A percentile compares a stretch with the other conserved stretches of the same genome.
These are phyloP conservation scores for Eupithecia exiguata DNA, from an alignment of 2,888 invertebrate species.

Conservation along the genomic window DNA sequence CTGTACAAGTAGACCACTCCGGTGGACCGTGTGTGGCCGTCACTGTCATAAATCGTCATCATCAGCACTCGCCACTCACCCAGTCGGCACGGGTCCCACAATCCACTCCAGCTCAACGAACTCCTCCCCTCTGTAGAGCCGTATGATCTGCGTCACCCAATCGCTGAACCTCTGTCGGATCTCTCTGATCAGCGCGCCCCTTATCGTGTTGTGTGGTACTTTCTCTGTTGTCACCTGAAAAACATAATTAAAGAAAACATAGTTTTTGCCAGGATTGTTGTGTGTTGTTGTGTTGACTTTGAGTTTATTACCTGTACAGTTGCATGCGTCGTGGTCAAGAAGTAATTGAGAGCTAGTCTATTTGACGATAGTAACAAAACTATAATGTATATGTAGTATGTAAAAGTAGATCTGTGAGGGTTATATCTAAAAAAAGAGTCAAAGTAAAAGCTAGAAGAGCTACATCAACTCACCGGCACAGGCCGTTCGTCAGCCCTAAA, in stretches of 20 bases:
- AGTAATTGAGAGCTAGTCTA: too few relatives aligned
- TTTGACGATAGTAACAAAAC: too few relatives aligned
- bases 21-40: too few relatives aligned
- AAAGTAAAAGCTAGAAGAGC: too few relatives aligned
- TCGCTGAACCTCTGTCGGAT: conserved; percentile 85
- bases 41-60: background rate
- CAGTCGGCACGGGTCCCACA: conserved; percentile 85
- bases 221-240: conserved; percentile 62
- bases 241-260: background rate
- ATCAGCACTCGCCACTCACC: conserved; percentile 54
- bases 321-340: too few relatives aligned
- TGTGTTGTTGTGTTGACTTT: too few relatives aligned
- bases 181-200: conserved; percentile 81
- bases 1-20: too few relatives aligned
- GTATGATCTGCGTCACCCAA: conserved; percentile 85
- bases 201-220: conserved; percentile 60
- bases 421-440: too few relatives aligned
- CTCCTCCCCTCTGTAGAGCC: conserved; percentile 82
- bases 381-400: too few relatives aligned
- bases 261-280: too few relatives aligned
- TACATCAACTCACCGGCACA: conserved; percentile 51
- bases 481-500: conserved; percentile 80
- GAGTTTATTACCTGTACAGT: too few relatives aligned
- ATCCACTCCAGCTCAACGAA: conserved; percentile 85
- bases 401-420: too few relatives aligned